Evolutionary conservation across 2,113 vertebrate genomes (phyloP).

Genomic region (Mastomys coucha): DNA sequence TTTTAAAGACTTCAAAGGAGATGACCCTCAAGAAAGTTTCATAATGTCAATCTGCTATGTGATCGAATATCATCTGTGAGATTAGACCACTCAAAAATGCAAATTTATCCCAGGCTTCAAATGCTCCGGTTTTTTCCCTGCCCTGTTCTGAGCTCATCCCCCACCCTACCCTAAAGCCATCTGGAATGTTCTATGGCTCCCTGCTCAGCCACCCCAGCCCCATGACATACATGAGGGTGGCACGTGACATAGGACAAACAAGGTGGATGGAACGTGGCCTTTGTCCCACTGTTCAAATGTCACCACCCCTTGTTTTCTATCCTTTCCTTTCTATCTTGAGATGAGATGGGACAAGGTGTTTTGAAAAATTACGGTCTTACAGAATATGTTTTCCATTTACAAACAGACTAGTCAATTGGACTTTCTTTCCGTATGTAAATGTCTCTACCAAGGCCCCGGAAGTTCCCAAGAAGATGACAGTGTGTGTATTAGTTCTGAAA

Average conservation of each 20-base stretch:
- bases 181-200: background rate
- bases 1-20: background rate
- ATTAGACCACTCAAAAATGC: slow-evolving; percentile 54
- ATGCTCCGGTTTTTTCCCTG: background rate
- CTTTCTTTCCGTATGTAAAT: background rate
- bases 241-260: background rate
- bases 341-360: background rate
- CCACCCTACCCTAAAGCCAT: background rate
- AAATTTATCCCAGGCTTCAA: slow-evolving; percentile 19
- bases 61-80: background rate
- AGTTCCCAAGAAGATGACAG: background rate
- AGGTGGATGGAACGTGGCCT: slow-evolving; percentile 37
- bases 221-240: background rate
- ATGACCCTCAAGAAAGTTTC: slow-evolving; percentile 12
- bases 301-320: slow-evolving; percentile 3
- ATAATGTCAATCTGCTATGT: slow-evolving; percentile 23
- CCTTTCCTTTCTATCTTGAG: background rate
- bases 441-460: background rate
- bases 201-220: slow-evolving; percentile 1
- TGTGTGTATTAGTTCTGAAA: background rate
- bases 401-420: background rate
- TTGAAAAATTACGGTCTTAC: slow-evolving; percentile 8
- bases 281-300: slow-evolving; percentile 36
- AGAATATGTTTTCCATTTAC: slow-evolving; percentile 3
- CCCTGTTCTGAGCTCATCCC: background rate